phyloP scores from a whole-genome alignment of 2,113 vertebrate genomes.

The Candoia aspera region DNA sequence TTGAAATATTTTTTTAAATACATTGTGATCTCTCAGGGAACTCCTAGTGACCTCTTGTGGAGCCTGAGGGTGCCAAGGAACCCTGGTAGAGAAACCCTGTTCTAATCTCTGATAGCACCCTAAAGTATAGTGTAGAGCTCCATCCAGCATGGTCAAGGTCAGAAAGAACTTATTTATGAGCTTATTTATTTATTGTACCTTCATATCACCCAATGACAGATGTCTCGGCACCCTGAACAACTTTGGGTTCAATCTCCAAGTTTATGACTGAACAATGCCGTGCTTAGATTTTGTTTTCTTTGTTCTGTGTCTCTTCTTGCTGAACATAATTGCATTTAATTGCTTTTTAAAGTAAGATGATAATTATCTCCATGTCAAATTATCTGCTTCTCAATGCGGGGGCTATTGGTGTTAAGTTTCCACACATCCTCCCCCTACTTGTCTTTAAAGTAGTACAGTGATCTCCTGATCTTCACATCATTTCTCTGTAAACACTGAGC shows the following conservation, averaged over 20 bases:
- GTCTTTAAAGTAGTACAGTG: slow-evolving; percentile 48
- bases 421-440: neutral
- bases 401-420: slow-evolving; percentile 55
- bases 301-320: slow-evolving; percentile 22
- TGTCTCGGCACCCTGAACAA: neutral
- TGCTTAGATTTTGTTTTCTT: slow-evolving; percentile 41
- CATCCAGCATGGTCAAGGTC: neutral
- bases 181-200: neutral
- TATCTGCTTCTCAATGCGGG: slow-evolving; percentile 60
- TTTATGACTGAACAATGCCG: neutral
- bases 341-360: slow-evolving; percentile 58
- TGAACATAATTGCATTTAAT: slow-evolving; percentile 53
- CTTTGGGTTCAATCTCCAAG: neutral
- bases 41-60: no score
- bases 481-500: slow-evolving; percentile 64
- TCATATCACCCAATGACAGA: neutral
- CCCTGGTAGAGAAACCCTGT: no score
- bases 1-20: no score
- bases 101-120: neutral
- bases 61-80: no score
- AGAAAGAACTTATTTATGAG: neutral
- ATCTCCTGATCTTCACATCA: slow-evolving; percentile 58
- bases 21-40: no score
- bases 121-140: neutral
- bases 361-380: slow-evolving; percentile 58